Conservation (phyloP, 2,113 vertebrate species). For the Protobothrops mucrosquamatus region DNA sequence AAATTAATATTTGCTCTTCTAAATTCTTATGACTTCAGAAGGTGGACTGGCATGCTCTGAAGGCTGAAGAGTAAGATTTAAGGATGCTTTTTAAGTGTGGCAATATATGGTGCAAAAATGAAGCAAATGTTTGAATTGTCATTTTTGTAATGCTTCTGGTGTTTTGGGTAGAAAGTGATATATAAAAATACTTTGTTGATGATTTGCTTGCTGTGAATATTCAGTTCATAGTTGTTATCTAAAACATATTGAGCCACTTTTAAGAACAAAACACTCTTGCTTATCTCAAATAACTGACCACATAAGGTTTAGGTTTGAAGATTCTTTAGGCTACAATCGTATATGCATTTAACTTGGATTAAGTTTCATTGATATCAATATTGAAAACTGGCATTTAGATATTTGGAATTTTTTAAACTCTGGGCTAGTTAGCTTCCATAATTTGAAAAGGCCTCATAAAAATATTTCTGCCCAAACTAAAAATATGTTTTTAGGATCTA, state of each 20-base stretch:
- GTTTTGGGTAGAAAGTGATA: constrained; percentile 53
- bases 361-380: neutral
- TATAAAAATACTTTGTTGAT: constrained; percentile 46
- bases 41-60: constrained; percentile 57
- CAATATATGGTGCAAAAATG: constrained; percentile 55
- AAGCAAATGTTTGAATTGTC: constrained; percentile 52
- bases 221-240: constrained; percentile 51
- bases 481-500: constrained; percentile 29
- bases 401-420: neutral
- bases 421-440: neutral
- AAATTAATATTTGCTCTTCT: constrained; percentile 43
- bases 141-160: constrained; percentile 59
- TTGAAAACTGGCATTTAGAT: neutral
- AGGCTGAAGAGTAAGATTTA: constrained; percentile 45
- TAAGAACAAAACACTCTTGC: constrained; percentile 13
- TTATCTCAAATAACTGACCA: constrained; percentile 33
- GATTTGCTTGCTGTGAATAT: constrained; percentile 54
- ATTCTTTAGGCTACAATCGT: constrained; percentile 15
- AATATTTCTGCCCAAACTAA: neutral
- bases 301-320: constrained; percentile 45
- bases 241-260: constrained; percentile 43
- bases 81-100: constrained; percentile 42
- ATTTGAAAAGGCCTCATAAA: neutral
- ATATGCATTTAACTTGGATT: neutral
- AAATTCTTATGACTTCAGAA: constrained; percentile 58